Percentiles rank a stretch among this genome's conserved stretches.
phyloP scores from a whole-genome alignment of 2,797 vertebrate genomes.

The Odontamblyopus lacepedii region DNA sequence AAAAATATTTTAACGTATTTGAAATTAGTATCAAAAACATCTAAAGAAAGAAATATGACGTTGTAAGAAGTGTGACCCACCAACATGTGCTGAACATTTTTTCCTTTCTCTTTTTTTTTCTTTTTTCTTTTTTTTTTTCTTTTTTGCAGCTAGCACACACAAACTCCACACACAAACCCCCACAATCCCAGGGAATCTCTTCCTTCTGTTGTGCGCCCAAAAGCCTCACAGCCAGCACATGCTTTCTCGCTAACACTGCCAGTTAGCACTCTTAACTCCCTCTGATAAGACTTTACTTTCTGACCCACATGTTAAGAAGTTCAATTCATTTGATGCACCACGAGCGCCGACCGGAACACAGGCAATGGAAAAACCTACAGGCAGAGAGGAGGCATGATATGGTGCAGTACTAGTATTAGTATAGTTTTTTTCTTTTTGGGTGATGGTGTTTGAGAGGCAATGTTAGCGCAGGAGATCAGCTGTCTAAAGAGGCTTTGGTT shows the following conservation, averaged over 20 bases:
- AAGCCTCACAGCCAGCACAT: conserved; percentile 73
- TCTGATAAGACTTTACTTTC: conserved; percentile 73
- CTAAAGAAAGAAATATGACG: neutral
- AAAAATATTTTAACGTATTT: no score
- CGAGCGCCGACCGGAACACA: conserved; percentile 49
- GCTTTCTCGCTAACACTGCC: conserved; percentile 66
- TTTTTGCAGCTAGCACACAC: conserved; percentile 20
- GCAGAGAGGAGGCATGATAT: conserved; percentile 69
- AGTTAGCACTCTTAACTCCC: conserved; percentile 67
- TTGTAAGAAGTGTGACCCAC: neutral
- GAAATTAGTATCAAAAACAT: neutral
- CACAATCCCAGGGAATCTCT: conserved; percentile 61
- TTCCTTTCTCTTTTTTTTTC: neutral
- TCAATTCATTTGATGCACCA: conserved; percentile 74
- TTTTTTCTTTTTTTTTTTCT: no score
- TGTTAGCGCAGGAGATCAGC: conserved; percentile 88
- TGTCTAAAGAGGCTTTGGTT: conserved; percentile 93
- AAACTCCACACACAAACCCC: conserved; percentile 22
- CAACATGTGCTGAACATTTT: conserved; percentile 10
- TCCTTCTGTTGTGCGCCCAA: conserved; percentile 73
- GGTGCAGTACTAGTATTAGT: neutral
- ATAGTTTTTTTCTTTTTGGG: conserved; percentile 13
- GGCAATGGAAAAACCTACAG: conserved; percentile 58
- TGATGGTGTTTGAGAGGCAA: conserved; percentile 78
- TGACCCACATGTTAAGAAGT: conserved; percentile 77